Percentiles rank a stretch among this genome's conserved stretches.
phyloP scores from a whole-genome alignment of 2,113 vertebrate species.

The Salvelinus namaycush region DNA sequence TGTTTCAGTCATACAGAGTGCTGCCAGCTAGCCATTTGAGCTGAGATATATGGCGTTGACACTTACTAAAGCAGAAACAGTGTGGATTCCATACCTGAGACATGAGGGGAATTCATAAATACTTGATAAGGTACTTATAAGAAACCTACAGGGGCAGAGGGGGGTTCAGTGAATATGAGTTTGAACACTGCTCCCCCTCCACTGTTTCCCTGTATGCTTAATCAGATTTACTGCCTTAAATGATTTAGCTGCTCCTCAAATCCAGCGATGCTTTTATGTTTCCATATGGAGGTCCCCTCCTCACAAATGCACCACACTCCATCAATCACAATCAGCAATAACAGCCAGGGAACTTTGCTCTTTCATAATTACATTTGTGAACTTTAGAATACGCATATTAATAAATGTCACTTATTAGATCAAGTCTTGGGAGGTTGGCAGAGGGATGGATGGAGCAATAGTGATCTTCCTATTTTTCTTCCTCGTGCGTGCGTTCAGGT shows the following conservation, averaged over 20 bases:
- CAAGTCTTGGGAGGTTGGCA: not conserved
- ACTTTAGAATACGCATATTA: slow-evolving; percentile 34
- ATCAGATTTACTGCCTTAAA: slow-evolving; percentile 49
- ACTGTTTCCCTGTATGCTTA: slow-evolving; percentile 19
- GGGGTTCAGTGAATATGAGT: not conserved
- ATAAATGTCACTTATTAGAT: slow-evolving; percentile 36
- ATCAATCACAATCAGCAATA: slow-evolving; percentile 36
- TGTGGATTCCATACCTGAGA: slow-evolving; percentile 2
- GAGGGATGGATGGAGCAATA: not conserved
- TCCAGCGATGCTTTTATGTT: slow-evolving; percentile 39
- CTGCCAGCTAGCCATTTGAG: slow-evolving; percentile 7
- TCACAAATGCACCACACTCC: slow-evolving; percentile 17
- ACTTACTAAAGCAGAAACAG: slow-evolving; percentile 6
- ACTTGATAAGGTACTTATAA: not conserved
- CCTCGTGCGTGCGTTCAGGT: not conserved
- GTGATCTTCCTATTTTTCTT: not conserved
- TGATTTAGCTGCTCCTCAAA: slow-evolving; percentile 43
- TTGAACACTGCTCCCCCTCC: slow-evolving; percentile 15
- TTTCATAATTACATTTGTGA: slow-evolving; percentile 33
- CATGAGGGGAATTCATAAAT: slow-evolving; percentile 32
- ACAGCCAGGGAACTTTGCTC: slow-evolving; percentile 20
- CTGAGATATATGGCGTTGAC: slow-evolving; percentile 3
- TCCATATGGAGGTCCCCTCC: slow-evolving; percentile 36
- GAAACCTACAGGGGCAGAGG: not conserved
- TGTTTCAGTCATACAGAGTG: not conserved